Evolutionary conservation across 37 sponge, comb jelly and placozoan genomes (phyloP).

Genomic region (Chondrosia reniformis): DNA sequence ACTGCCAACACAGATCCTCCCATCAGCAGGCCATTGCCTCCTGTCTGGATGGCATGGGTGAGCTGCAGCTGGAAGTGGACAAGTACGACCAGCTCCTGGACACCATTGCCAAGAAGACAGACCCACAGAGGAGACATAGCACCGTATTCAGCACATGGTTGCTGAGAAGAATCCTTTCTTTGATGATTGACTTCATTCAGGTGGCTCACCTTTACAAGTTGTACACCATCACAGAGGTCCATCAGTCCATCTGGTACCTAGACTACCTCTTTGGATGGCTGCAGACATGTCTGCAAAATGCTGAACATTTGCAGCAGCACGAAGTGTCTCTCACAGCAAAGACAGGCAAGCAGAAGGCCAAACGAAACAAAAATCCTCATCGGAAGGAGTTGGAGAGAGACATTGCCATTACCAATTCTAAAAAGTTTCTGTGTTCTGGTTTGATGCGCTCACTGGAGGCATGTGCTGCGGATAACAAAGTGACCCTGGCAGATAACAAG

Average conservation of each 20-base stretch:
- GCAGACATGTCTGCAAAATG: conserved; percentile 59
- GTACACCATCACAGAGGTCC: conserved; percentile 82
- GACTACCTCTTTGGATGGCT: conserved; percentile 89
- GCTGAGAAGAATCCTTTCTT: conserved; percentile 52
- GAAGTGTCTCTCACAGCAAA: conserved; percentile 6
- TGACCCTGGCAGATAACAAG: conserved; percentile 63
- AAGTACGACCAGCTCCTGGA: conserved; percentile 52
- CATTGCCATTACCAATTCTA: conserved; percentile 25
- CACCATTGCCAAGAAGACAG: conserved; percentile 35
- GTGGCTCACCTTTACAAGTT: conserved; percentile 89
- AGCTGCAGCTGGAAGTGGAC: conserved; percentile 72
- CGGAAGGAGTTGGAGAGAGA: conserved; percentile 68
- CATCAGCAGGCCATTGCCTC: conserved; percentile 54
- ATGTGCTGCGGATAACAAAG: conserved; percentile 5
- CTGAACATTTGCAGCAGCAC: conserved; percentile 31
- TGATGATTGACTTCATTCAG: conserved; percentile 83
- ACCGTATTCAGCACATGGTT: conserved; percentile 70
- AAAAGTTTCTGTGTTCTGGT: conserved; percentile 60
- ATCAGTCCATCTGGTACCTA: conserved; percentile 94
- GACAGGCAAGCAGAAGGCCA: conserved; percentile 63
- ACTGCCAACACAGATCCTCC: conserved; percentile 71
- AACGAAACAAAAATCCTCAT: conserved; percentile 24
- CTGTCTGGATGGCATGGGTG: conserved; percentile 45
- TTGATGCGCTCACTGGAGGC: conserved; percentile 74
- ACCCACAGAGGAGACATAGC: conserved; percentile 60